These are phyloP conservation scores for Caenorhabditis becei DNA, from an alignment of 2,888 invertebrate species.

Conservation along the genomic window DNA sequence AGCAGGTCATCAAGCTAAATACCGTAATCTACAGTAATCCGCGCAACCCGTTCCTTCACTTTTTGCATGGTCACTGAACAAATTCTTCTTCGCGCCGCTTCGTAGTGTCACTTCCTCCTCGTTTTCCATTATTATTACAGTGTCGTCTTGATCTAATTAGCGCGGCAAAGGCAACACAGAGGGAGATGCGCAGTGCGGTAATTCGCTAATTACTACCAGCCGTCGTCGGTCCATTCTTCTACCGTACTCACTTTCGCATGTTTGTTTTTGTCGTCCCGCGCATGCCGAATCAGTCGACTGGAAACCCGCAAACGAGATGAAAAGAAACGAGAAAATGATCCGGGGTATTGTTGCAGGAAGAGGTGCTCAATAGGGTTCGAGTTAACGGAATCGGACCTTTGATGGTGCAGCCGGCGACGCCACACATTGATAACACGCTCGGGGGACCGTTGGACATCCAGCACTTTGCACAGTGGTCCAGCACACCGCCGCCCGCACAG, in stretches of 20 bases:
- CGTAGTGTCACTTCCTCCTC: conserved; percentile 16
- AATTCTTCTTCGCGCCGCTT: conserved; percentile 29
- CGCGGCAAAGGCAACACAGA: conserved; percentile 19
- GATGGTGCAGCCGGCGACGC: conserved; percentile 91
- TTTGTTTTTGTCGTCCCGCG: conserved; percentile 32
- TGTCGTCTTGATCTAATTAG: conserved; percentile 61
- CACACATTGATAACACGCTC: conserved; percentile 87
- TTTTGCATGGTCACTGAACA: conserved; percentile 62
- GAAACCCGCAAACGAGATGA: conserved; percentile 21
- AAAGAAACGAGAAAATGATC: not conserved
- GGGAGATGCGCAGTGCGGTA: conserved; percentile 50
- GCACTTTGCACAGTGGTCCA: conserved; percentile 89
- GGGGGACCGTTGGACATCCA: conserved; percentile 88
- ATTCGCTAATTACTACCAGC: conserved; percentile 58
- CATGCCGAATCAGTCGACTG: conserved; percentile 32
- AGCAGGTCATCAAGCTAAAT: conserved; percentile 15
- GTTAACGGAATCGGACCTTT: conserved; percentile 95
- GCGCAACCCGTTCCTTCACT: conserved; percentile 29
- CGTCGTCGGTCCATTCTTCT: conserved; percentile 13
- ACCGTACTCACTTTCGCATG: not conserved
- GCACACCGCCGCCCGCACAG: conserved; percentile 16
- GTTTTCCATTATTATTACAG: conserved; percentile 52
- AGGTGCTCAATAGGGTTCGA: conserved; percentile 82
- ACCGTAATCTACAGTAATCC: conserved; percentile 38
- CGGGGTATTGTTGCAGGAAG: conserved; percentile 76